Base-by-base conservation (phyloP, 2,888 invertebrate species). In the Macrosoma leucophasiata region DNA sequence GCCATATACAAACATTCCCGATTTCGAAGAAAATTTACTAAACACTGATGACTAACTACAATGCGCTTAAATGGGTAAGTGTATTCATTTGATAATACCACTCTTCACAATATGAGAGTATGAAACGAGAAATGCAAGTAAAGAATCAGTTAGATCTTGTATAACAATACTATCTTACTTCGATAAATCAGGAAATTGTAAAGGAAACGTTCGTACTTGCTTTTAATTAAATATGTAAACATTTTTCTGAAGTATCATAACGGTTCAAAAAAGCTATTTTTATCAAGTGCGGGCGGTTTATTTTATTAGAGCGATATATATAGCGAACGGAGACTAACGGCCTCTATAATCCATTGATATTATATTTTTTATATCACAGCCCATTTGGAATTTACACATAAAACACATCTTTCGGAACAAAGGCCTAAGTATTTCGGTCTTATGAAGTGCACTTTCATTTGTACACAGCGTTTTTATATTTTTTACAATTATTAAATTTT, bases 351-450 rank as follows among this genome's bases (percentile, higher is more conserved):
- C 85, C 76, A 86, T 86, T 86, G 87, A 87, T 74, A 76, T 86
- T 72, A 73, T 75, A 74, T 52, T 66, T 71, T 75, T 79, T 88
- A 87, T 88, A 89, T 91, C 91, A 91, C 91, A 91, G 91, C 90
- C 90, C 90, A 88, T 88, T 90, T 90, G 90, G 90, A 90, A 90
- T 90, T 89, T 89, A 82, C 70, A 79, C 78, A 75, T n/a, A 75
- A 73, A 79, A 75, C 68, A 72, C 65, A 68, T 66, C 75, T 70
- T 76, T 73, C 52, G 70, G 65, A 79, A 75, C 67, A 67, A 77
- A 77, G 77, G 73, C 75, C 67, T 43, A 74, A 73, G 69, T 63
- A 72, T 65, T 62, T 56, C 66, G 65, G 68, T 71, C 63, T 63
- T 58, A 64, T 63, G 79, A 84, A 84, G 84, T 84, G 84, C 82